These are phyloP conservation scores for Tachycineta bicolor DNA, from an alignment of 2,113 vertebrate species.

Conservation along the genomic window DNA sequence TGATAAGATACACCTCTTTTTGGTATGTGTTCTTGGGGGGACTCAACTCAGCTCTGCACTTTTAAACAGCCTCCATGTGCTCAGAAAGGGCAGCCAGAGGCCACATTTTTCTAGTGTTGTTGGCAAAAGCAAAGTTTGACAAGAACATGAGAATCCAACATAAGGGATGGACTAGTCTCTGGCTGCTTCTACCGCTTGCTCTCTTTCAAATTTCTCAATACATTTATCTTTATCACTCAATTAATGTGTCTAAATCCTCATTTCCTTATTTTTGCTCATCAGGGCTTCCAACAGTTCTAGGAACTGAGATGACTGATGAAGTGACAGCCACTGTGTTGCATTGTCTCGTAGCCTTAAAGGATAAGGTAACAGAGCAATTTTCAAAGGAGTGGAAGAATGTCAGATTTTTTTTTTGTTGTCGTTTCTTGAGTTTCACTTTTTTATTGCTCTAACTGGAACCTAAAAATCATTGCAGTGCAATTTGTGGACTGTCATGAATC, in stretches of 20 bases:
- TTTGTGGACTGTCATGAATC: not conserved
- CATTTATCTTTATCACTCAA: not conserved
- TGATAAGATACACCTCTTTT: not conserved
- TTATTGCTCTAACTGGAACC: not conserved
- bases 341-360: not conserved
- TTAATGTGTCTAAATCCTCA: not conserved
- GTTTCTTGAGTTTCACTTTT: not conserved
- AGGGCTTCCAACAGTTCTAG: not conserved
- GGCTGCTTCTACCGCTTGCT: not conserved
- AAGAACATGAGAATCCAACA: not conserved
- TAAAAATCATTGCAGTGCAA: not conserved
- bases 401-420: not conserved
- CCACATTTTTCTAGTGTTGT: not conserved
- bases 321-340: not conserved
- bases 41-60: not conserved
- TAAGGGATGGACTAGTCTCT: not conserved
- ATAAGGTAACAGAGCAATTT: not conserved
- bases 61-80: conserved; percentile 11
- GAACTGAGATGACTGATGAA: not conserved
- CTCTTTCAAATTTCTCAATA: not conserved
- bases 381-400: not conserved
- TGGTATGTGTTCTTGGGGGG: not conserved
- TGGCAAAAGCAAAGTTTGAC: not conserved
- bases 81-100: conserved; percentile 43
- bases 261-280: not conserved